Base-by-base conservation (phyloP, 2,888 invertebrate species). In the Cryptus armator region DNA sequence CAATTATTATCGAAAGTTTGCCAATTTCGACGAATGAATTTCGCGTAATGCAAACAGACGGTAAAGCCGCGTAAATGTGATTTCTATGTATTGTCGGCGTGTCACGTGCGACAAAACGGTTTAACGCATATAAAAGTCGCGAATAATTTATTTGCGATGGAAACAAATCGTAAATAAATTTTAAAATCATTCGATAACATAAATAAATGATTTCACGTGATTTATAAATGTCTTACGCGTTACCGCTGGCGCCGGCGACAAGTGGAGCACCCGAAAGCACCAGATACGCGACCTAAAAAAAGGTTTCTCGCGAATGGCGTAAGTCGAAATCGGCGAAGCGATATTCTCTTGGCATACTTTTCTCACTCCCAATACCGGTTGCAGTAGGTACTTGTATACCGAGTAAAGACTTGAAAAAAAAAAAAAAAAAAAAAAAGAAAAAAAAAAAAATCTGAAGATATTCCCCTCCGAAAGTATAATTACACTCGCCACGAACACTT, bases 271-370 rank as follows among this genome's bases (percentile, higher is more conserved):
- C 51, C 10, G 66, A 66, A 53, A 7, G 53, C 12, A 6, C 48
- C 53, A 53, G 32, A 71, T 37, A 7, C 70, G 53, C 66, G 59
- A 81, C 66, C 81, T 67, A 44, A 44, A 48, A 74, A 48, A 74
- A 12, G 16, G 48, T 16, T 43, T 48, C 12, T 53, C 43, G 62
- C 29, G 32, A 70, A 24, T 70, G 16, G 3, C 37, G 44, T 51
- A 62, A 70, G 78, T 44, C 78, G 62, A 48, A 48, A 16, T 16
- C 32, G 37, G 32, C 37, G 14, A 24, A 24, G 14, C 37, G 9
- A 7, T 51, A 66, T 59, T 72, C 32, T 74, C 74, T 81, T 74
- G 81, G 74, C 74, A 81, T 24, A 80, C 80, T 74, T 81, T 74
- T 37, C 14, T 46, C 62, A 72, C 14, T 66, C 19, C 44, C 44